phyloP scores from a whole-genome alignment of 2,113 vertebrate species.

The Pelmatolapia mariae region DNA sequence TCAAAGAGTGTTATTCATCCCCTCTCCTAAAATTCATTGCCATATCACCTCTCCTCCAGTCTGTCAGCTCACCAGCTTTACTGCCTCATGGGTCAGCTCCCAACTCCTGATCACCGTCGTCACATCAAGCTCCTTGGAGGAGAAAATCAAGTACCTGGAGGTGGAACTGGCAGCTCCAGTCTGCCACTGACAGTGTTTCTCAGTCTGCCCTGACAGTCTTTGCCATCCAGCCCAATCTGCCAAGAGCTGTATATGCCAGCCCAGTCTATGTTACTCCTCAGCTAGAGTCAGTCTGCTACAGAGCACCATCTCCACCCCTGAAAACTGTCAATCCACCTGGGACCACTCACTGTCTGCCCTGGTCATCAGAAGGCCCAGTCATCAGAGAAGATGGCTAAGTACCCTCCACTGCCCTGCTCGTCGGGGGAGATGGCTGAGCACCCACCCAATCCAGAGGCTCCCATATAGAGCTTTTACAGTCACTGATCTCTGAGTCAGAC shows the following conservation, averaged over 20 bases:
- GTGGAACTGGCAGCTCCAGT: neutral
- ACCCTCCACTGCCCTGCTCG: neutral
- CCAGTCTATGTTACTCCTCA: neutral
- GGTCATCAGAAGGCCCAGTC: neutral
- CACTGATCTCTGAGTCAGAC: too few species aligned
- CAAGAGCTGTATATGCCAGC: neutral
- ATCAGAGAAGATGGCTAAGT: neutral
- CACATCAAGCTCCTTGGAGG: neutral
- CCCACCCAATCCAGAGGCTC: too few species aligned
- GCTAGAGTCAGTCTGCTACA: neutral
- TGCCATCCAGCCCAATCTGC: neutral
- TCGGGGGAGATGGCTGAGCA: neutral
- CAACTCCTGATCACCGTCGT: neutral
- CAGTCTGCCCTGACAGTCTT: neutral
- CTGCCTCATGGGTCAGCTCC: neutral
- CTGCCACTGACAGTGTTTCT: neutral
- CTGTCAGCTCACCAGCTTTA: neutral
- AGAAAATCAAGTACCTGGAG: neutral
- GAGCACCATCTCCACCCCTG: neutral
- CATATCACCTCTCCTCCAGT: neutral
- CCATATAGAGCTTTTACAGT: too few species aligned
- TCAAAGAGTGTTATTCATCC: neutral
- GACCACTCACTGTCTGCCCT: neutral
- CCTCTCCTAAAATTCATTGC: neutral
- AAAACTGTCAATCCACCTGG: neutral